These are phyloP conservation scores for Rafetus swinhoei DNA, from an alignment of 2,113 vertebrate species.

Conservation along the genomic window DNA sequence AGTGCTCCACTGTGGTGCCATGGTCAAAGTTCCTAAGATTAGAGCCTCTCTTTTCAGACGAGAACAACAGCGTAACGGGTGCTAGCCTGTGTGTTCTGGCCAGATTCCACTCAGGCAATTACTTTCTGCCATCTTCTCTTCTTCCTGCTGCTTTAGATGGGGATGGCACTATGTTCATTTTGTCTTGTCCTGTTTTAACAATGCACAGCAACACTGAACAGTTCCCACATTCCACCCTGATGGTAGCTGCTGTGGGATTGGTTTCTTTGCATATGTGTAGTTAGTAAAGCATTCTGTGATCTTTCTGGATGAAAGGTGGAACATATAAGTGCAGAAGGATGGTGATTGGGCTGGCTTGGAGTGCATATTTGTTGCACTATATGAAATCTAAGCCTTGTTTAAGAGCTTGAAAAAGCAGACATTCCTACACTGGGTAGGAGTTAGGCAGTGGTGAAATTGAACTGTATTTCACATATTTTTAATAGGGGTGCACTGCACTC, in stretches of 20 bases:
- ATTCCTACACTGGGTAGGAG: neutral
- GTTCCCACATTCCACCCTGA: rapidly evolving
- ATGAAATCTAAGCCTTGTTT: rapidly evolving
- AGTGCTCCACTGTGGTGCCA: neutral
- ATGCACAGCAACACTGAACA: neutral
- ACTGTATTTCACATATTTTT: neutral
- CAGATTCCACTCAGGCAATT: neutral
- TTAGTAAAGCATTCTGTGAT: neutral
- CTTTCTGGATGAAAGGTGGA: neutral
- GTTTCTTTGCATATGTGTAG: rapidly evolving
- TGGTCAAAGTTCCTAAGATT: neutral
- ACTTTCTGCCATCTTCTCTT: neutral
- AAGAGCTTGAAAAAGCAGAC: neutral
- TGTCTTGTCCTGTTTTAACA: rapidly evolving
- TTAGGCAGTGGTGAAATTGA: neutral
- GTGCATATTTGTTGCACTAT: neutral
- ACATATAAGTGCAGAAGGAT: rapidly evolving
- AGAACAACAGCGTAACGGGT: neutral
- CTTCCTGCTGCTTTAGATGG: neutral
- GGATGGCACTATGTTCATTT: neutral
- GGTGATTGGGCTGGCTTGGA: neutral
- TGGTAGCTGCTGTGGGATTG: neutral
- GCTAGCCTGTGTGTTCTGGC: neutral
- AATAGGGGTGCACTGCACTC: neutral
- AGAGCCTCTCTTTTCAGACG: neutral